Evolutionary conservation across 2,888 invertebrate species (phyloP).

Genomic region (Timandra comae): DNA sequence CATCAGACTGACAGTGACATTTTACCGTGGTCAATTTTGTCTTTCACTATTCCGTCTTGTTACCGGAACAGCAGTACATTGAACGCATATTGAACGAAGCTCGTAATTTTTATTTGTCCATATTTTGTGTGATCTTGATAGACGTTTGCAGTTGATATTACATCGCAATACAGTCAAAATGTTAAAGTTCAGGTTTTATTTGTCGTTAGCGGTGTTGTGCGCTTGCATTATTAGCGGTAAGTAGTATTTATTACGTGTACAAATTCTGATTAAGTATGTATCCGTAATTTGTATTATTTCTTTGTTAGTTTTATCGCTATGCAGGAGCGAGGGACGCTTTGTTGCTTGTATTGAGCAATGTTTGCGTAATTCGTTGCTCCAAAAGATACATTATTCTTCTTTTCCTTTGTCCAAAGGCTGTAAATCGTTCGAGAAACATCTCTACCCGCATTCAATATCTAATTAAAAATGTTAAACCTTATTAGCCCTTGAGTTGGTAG

Average conservation of each 20-base stretch:
- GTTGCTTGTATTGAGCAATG: slow-evolving; percentile 29
- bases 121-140: no score
- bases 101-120: background rate
- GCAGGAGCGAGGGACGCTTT: slow-evolving; percentile 25
- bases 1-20: no score
- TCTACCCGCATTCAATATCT: slow-evolving; percentile 1
- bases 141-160: no score
- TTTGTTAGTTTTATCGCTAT: slow-evolving; percentile 44
- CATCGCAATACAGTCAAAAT: slow-evolving; percentile 31
- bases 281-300: slow-evolving; percentile 20
- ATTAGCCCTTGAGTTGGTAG: no score
- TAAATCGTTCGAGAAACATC: background rate
- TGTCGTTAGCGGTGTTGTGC: slow-evolving; percentile 48
- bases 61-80: no score
- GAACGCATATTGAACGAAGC: no score
- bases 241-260: slow-evolving; percentile 24
- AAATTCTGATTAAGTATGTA: no score
- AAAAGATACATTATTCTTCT: slow-evolving; percentile 16
- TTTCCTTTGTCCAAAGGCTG: no score
- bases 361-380: slow-evolving; percentile 35
- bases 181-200: slow-evolving; percentile 47
- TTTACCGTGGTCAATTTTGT: no score
- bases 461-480: no score
- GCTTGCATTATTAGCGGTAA: slow-evolving; percentile 51
- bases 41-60: no score